Base-by-base conservation (phyloP, 1,140 invertebrate species). In the Portunus trituberculatus region DNA sequence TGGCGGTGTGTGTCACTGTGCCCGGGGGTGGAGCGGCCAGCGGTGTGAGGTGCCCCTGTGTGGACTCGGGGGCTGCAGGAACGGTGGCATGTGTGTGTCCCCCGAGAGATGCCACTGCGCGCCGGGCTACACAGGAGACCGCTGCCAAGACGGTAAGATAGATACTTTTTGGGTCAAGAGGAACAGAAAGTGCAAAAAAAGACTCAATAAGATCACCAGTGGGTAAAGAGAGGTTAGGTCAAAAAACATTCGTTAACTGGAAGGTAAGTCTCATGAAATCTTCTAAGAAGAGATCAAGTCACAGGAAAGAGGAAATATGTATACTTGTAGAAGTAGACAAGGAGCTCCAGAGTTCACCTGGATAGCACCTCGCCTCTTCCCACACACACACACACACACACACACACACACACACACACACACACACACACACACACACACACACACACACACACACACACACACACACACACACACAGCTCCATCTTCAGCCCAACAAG, bases 1-100 rank as follows among this genome's bases (percentile, higher is more conserved):
- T 48, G 94, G 94, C 28, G 94, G 94, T 4, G 94, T 95, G 46
- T 97, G 96, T 59, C 96, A 96, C 48, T 97, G 96, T 39, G 91
- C 93, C 14, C 29, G 92, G 0, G 96, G 96, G 0, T 96, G 93
- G 92, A 45, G 88, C 28, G 96, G 96, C 3, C 88, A 95, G 6
- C 95, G 95, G 28, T 96, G 96, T 48, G 90, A 95, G 82, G 52
- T 32, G 46, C 28, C 94, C 1, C 67, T 86, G 25, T 95, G 94
- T 25, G 94, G 82, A 8, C 90, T 20, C n/a, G 90, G 89, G 0
- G 90, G 89, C 4, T 95, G 94, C 46, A 31, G 29, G 76, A 95
- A 92, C 82, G 94, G 94, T 0, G 94, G 94, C 0, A 45, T 92
- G 59, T 95, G 94, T 16, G 48, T 92, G 46, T 90, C 94, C 0